Base-by-base conservation (phyloP, 2,888 invertebrate genomes). In the Thecocarcelia acutangulata region DNA sequence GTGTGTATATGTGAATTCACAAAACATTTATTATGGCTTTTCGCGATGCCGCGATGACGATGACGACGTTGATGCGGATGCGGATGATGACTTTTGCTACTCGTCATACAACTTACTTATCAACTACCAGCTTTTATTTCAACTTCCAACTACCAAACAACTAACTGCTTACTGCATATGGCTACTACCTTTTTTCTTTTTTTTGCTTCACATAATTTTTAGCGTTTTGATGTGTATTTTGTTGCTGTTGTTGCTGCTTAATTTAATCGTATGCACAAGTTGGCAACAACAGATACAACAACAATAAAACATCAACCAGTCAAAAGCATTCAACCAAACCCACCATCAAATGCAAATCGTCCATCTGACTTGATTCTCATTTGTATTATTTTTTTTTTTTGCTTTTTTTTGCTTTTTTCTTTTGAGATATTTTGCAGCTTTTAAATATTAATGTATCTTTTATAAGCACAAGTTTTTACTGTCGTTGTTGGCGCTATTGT, bases 31-130 rank as follows among this genome's bases (percentile, higher is more conserved):
- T 69, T 69, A 64, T 75, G 70, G 70, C 70, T 70, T 74, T 74
- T 66, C 69, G 64, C 21, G 44, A 42, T 64, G 21, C 6, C 9
- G 17, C 69, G 79, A 64, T 74, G 63, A 58, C 64, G 72, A 66
- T 72, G 64, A 64, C 52, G 44, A 52, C 66, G 69, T 70, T 63
- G 17, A 59, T 15, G 44, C 3, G 69, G 79, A 64, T 74, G 63
- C 64, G 70, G 72, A 66, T 72, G 64, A 64, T 59, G 44, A 52
- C 66, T 77, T 70, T 63, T 74, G 70, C 76, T 80, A 74, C 78
- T 78, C 78, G 78, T 82, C 82, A 74, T 82, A 70, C 78, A 58
- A 70, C 74, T 70, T 64, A 72, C 50, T 33, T 33, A 33, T 33
- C 50, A 68, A 75, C 77, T 56, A 66, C 50, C 44, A 44, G 48